Percentiles rank a stretch among this genome's conserved stretches.
phyloP scores from a whole-genome alignment of 2,797 vertebrate species.

The Bradypodion pumilum region DNA sequence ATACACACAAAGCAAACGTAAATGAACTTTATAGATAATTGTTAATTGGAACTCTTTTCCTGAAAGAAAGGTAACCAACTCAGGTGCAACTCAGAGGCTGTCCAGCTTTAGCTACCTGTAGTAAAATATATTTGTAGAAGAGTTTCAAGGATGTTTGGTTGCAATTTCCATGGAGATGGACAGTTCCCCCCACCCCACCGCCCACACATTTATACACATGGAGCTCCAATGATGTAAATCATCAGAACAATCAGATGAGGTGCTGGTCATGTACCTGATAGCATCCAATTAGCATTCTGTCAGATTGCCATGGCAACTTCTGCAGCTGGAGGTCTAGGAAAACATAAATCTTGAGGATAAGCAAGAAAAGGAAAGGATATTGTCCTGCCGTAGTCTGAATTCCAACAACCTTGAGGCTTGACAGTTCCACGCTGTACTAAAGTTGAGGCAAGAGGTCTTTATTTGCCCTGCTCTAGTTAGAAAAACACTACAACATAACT shows the following conservation, averaged over 20 bases:
- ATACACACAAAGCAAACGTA: conserved; percentile 2
- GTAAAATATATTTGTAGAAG: neutral
- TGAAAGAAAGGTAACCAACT: neutral
- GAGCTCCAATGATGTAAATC: too few relatives aligned
- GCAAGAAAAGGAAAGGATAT: neutral
- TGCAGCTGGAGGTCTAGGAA: too few relatives aligned
- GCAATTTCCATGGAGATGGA: neutral
- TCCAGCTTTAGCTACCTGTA: neutral
- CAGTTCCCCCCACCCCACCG: too few relatives aligned
- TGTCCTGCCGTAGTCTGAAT: neutral
- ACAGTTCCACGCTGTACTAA: neutral
- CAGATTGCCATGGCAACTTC: too few relatives aligned
- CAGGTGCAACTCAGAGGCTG: neutral
- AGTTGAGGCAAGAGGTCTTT: neutral
- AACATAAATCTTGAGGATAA: too few relatives aligned
- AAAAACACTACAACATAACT: neutral
- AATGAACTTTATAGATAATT: conserved; percentile 43
- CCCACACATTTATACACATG: too few relatives aligned
- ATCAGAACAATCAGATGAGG: too few relatives aligned
- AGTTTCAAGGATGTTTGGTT: neutral
- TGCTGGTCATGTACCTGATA: too few relatives aligned
- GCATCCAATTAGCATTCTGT: too few relatives aligned
- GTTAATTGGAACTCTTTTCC: conserved; percentile 12
- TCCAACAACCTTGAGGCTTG: neutral
- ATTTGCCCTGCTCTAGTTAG: neutral